Base-by-base conservation (phyloP, 2,797 vertebrate species). In the Rousettus madagascariensis region DNA sequence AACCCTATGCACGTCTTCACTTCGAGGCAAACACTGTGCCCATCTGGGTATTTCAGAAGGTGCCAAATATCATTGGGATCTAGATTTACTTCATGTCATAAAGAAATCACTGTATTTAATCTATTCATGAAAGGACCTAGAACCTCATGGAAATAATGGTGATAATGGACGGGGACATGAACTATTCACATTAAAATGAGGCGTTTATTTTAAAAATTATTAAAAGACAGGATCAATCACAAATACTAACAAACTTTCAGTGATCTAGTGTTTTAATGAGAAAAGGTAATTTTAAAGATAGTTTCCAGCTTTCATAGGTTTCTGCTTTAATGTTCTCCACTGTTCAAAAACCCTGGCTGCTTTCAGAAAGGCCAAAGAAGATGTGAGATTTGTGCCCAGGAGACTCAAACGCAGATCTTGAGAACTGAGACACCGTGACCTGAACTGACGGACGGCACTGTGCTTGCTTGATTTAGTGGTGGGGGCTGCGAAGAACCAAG, bases 1-100 rank as follows among this genome's bases (percentile, higher is more conserved):
- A 94, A 97, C 55, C 12, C 96, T 53, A 41, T 8, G 75, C 95
- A 96, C 72, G 55, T 96, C 94, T 92, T 95, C 38, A 78, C 91
- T 95, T 86, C 41, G 75, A 93, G 89, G 74, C 95, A 82, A 96
- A 93, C 2, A 9, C 84, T 53, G 66, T 46, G 57, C 87, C 96
- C 93, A 92, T 93, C 96, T 95, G 93, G 93, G 95, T 90, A 46
- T 91, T 89, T 65, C 15, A 85, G 77, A 33, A 85, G 65, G 80
- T 95, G 69, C 90, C 93, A 91, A 87, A 49, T 63, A 95, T 85
- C 82, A 38, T 1, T 80, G 84, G 65, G 83, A 63, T 96, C 96
- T 94, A 95, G 93, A 89, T 65, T 94, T 93, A 82, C 95, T 63
- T 90, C 59, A 68, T 61, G 72, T 55, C 92, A 91, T 88, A 69